A percentile compares a stretch with the other conserved stretches of the same genome.
These are phyloP conservation scores for Panzeria rudis DNA, from an alignment of 2,888 invertebrate species.

Conservation along the genomic window DNA sequence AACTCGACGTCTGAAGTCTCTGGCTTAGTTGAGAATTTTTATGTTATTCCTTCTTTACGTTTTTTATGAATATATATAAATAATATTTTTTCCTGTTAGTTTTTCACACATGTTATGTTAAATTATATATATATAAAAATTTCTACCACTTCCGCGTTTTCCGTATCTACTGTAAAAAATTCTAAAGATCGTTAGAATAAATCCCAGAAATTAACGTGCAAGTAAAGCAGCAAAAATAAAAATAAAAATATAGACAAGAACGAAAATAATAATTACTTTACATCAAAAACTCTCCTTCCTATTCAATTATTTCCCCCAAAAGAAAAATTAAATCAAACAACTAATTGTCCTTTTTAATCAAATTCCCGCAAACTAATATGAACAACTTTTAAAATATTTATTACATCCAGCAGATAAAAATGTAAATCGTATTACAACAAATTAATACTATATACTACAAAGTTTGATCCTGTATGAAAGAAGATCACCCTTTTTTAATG, in stretches of 20 bases:
- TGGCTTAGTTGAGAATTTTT: constrained; percentile 66
- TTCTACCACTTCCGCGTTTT: constrained; percentile 54
- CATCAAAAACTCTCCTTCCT: not conserved
- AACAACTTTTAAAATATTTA: constrained; percentile 22
- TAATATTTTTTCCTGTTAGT: constrained; percentile 59
- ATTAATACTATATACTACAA: constrained; percentile 27
- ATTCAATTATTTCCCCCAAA: not conserved
- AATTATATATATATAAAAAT: constrained; percentile 50
- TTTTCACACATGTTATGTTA: constrained; percentile 66
- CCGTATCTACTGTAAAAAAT: constrained; percentile 52
- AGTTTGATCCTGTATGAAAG: constrained; percentile 34
- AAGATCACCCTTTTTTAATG: constrained; percentile 42
- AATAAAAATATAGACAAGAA: constrained; percentile 36
- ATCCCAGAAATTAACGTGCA: constrained; percentile 15
- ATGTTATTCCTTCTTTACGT: constrained; percentile 68
- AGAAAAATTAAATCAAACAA: constrained; percentile 7
- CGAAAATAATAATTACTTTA: constrained; percentile 38
- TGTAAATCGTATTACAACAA: constrained; percentile 28
- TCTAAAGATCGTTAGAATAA: not conserved
- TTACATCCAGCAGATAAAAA: not conserved
- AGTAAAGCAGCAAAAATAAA: constrained; percentile 53
- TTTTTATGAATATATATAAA: constrained; percentile 59
- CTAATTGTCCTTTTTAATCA: constrained; percentile 4
- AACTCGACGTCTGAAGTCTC: constrained; percentile 44
- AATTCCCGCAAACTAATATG: not conserved